Percentiles rank a stretch among this genome's conserved stretches.
Evolutionary conservation across 2,113 vertebrate species (phyloP).

Genomic region (Lamprotornis superbus): DNA sequence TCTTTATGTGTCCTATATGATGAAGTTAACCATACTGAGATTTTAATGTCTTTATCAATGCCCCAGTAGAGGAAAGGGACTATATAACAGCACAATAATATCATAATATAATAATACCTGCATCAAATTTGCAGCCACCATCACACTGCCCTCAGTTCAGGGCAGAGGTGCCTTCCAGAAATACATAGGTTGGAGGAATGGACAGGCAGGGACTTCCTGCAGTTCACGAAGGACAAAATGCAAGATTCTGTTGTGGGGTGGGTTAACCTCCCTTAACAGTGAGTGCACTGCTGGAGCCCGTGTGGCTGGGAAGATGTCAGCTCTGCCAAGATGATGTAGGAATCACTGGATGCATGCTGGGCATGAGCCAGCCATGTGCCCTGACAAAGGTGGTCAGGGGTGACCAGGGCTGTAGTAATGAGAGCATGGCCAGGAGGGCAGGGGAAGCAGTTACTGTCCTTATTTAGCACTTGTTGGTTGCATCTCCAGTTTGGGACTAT

Average conservation of each 20-base stretch:
- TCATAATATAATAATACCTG: background rate
- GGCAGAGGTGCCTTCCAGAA: background rate
- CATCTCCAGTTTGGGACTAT: background rate
- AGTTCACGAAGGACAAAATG: background rate
- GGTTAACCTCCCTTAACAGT: background rate
- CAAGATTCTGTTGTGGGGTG: background rate
- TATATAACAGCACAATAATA: background rate
- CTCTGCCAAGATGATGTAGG: background rate
- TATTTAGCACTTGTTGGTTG: background rate
- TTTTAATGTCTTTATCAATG: background rate
- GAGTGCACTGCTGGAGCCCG: background rate
- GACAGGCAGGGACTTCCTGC: too few species aligned
- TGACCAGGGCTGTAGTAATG: background rate
- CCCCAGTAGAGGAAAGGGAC: background rate
- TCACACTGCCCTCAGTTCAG: accelerated
- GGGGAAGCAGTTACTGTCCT: background rate
- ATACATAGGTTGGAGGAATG: background rate
- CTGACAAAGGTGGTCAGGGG: background rate
- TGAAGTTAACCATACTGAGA: background rate
- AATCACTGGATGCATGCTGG: background rate
- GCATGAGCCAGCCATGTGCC: background rate
- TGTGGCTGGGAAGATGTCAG: background rate
- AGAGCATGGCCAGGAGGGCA: background rate
- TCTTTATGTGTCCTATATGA: background rate
- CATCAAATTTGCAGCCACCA: background rate